phyloP scores from a whole-genome alignment of 2,888 invertebrate species.

The Chaetoderma sp. region DNA sequence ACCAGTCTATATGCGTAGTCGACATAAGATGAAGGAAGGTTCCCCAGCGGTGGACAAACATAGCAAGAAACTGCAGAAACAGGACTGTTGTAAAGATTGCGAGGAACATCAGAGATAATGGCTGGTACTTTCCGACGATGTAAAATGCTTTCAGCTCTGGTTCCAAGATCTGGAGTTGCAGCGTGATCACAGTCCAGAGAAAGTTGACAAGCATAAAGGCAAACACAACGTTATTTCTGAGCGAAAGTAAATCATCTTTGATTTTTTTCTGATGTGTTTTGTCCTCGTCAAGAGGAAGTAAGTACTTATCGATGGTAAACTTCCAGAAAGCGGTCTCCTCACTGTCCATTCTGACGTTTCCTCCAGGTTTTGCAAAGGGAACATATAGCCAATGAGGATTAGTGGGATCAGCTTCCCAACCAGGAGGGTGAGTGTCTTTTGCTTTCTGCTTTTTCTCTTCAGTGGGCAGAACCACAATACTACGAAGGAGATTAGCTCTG shows the following conservation, averaged over 20 bases:
- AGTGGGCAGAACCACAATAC: not conserved
- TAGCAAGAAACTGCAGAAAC: conserved; percentile 54
- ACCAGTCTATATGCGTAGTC: conserved; percentile 57
- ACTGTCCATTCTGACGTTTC: conserved; percentile 84
- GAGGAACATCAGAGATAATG: conserved; percentile 54
- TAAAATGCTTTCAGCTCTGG: conserved; percentile 77
- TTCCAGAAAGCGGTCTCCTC: conserved; percentile 93
- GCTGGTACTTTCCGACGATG: conserved; percentile 57
- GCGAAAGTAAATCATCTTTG: conserved; percentile 46
- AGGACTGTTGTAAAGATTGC: conserved; percentile 55
- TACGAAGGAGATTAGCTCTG: not conserved
- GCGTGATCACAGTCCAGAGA: conserved; percentile 97
- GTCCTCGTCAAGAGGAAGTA: conserved; percentile 93
- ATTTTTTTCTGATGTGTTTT: conserved; percentile 74
- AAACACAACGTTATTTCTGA: conserved; percentile 61
- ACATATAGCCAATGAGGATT: conserved; percentile 95
- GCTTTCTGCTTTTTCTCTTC: not conserved
- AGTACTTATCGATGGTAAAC: conserved; percentile 92
- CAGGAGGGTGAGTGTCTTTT: conserved; percentile 14
- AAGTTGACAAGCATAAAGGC: conserved; percentile 91
- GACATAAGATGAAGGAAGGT: conserved; percentile 63
- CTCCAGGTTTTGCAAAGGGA: conserved; percentile 87
- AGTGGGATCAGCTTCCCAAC: conserved; percentile 79
- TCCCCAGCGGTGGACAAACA: conserved; percentile 61
- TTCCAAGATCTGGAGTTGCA: conserved; percentile 88